phyloP scores from a whole-genome alignment of 2,113 vertebrate genomes.

The Hippoglossus stenolepis region DNA sequence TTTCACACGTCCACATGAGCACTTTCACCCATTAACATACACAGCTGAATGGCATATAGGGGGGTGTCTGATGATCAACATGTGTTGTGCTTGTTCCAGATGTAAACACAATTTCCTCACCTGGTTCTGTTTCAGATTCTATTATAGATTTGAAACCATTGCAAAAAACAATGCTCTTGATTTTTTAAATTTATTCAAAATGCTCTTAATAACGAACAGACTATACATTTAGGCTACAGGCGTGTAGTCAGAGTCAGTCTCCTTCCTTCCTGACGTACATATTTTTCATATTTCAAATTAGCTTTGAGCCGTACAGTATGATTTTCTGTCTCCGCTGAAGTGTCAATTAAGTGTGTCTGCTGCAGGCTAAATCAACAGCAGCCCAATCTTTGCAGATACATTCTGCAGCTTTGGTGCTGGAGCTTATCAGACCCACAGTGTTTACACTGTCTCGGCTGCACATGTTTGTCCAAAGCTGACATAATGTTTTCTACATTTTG shows the following conservation, averaged over 20 bases:
- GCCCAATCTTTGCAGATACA: not conserved
- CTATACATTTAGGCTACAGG: not conserved
- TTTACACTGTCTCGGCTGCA: not conserved
- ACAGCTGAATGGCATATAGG: conserved; percentile 31
- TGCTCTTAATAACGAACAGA: not conserved
- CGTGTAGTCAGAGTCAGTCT: not conserved
- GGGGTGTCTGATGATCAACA: conserved; percentile 15
- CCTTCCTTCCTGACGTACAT: not conserved
- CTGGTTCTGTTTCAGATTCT: too few species aligned
- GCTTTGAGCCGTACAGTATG: not conserved
- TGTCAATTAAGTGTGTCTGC: conserved; percentile 19
- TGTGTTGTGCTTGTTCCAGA: conserved; percentile 17
- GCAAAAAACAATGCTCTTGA: not conserved
- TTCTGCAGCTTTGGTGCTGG: not conserved
- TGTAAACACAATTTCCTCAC: conserved; percentile 10
- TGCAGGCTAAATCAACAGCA: conserved; percentile 14
- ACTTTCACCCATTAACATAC: conserved; percentile 37
- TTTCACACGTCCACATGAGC: conserved; percentile 27
- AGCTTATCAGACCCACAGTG: not conserved
- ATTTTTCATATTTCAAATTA: not conserved
- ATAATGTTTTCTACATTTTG: too few species aligned
- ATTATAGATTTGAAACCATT: not conserved
- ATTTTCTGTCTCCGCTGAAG: conserved; percentile 18
- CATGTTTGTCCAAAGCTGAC: not conserved
- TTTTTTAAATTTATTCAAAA: conserved; percentile 1